phyloP scores from a whole-genome alignment of 1,140 invertebrate genomes.

The Microplitis mediator region DNA sequence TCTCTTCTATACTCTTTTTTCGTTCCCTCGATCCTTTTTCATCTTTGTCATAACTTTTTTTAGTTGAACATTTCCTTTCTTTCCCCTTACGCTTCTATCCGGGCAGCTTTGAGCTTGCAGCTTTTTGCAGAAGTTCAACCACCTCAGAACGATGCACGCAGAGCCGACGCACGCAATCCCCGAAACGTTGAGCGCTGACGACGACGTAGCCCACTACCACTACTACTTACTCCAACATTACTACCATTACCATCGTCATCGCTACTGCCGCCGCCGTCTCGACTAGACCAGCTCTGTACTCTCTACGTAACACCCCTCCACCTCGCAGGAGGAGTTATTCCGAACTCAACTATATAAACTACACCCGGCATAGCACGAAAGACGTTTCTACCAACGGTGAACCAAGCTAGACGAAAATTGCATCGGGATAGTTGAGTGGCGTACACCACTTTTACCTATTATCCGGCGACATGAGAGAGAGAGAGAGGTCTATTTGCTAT shows the following conservation, averaged over 20 bases:
- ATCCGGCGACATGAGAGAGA: no score
- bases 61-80: not conserved
- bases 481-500: no score
- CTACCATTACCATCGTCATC: not conserved
- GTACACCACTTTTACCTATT: conserved; percentile 18
- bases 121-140: conserved; percentile 38
- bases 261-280: not conserved
- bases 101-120: conserved; percentile 30
- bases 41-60: not conserved
- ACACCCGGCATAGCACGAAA: conserved; percentile 29
- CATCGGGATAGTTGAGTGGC: conserved; percentile 27
- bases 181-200: conserved; percentile 41
- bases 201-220: conserved; percentile 27
- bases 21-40: no score
- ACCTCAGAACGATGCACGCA: conserved; percentile 33
- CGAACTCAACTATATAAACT: conserved; percentile 21
- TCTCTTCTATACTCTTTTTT: not conserved
- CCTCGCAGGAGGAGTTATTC: no score
- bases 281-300: conserved; percentile 12
- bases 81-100: not conserved
- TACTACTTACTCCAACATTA: not conserved
- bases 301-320: not conserved
- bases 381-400: conserved; percentile 21
- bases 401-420: conserved; percentile 15
- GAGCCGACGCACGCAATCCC: conserved; percentile 39